Conservation (phyloP, 2,888 invertebrate species). For the Acleris holmiana region DNA sequence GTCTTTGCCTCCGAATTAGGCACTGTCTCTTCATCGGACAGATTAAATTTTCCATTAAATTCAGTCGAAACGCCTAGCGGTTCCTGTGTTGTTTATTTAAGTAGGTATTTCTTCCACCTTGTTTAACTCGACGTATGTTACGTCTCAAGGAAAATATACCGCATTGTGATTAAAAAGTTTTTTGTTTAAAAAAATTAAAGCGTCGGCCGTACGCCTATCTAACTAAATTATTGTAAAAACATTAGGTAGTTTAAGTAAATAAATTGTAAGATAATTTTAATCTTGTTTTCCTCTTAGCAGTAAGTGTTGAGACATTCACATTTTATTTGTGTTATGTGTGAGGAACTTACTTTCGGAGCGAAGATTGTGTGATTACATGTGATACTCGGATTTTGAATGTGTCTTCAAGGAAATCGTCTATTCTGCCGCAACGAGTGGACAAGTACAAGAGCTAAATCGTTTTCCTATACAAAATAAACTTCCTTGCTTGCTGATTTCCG, state of each 20-base stretch:
- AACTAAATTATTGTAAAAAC: constrained; percentile 39
- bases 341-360: constrained; percentile 47
- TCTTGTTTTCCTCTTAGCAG: constrained; percentile 57
- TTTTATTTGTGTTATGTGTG: constrained; percentile 72
- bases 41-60: constrained; percentile 22
- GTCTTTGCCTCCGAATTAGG: constrained; percentile 11
- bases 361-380: constrained; percentile 39
- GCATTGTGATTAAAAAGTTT: constrained; percentile 12
- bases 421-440: constrained; percentile 13
- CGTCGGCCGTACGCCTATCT: constrained; percentile 26
- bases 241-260: constrained; percentile 57
- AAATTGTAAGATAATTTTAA: constrained; percentile 57
- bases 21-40: constrained; percentile 21
- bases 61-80: constrained; percentile 27
- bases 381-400: constrained; percentile 31
- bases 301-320: constrained; percentile 74
- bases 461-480: constrained; percentile 11
- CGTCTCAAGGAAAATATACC: constrained; percentile 17
- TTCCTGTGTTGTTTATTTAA: constrained; percentile 9
- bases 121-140: constrained; percentile 13
- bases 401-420: constrained; percentile 10
- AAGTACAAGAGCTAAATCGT: constrained; percentile 1
- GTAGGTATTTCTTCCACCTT: constrained; percentile 10
- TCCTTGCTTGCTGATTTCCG: constrained; percentile 22
- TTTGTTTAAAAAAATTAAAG: constrained; percentile 9